Base-by-base conservation (phyloP, 2,113 vertebrate genomes). In the Pelmatolapia mariae region DNA sequence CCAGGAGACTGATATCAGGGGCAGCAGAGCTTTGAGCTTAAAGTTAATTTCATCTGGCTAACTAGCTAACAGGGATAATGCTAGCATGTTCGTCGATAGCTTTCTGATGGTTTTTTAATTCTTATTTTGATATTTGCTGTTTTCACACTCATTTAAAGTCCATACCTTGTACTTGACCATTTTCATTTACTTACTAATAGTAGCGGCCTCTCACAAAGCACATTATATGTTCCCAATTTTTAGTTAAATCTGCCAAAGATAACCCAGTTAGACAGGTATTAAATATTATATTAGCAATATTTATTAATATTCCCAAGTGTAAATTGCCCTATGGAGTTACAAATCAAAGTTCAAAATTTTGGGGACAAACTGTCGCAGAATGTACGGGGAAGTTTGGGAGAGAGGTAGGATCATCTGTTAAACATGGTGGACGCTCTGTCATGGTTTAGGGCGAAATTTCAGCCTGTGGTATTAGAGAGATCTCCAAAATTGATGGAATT, bases 281-380 rank as follows among this genome's bases (percentile, higher is more conserved):
- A 66, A 38, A 66, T 66, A 38, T 66, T 66, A 38, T 38, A 66
- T 66, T 22, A 38, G 33, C 61, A 38, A 66, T 38, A 66, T 66
- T 66, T 38, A 22, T 22, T 66, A 22, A 66, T 38, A 66, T 38
- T 38, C 33, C 33, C 2, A 66, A 66, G 61, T 66, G 19, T 66
- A 76, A 18, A 26, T 47, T 18, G 15, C 3, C 68, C 43, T 76
- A 29, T 47, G 15, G 71, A 47, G 24, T 47, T 10, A 76, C 24
- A 45, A 47, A 45, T 45, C 68, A 7, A 26, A 73, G 33, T 18
- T 43, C 10, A 24, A 4, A 10, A 3, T 24, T 71, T 71, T 9
- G 11, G 66, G 19, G 12, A 40, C 63, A 71, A 15, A 40, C 11
- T 0, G 8, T 31, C 0, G 0, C 29, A 8, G 5, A 0, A 61